Base-by-base conservation (phyloP, 2,113 vertebrate genomes). In the Ramphastos sulfuratus region DNA sequence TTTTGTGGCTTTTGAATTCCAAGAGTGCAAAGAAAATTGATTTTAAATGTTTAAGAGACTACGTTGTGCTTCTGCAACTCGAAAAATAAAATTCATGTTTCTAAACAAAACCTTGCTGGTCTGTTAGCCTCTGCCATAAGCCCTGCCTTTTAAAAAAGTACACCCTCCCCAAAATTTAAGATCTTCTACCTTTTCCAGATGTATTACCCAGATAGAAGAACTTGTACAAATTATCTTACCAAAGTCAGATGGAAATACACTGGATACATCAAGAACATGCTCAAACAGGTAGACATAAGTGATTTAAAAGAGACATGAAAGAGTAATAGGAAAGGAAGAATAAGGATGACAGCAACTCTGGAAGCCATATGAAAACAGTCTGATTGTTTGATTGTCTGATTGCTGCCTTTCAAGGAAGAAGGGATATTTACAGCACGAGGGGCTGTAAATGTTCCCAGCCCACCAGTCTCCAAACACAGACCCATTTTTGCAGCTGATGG, bases 1-100 rank as follows among this genome's bases (percentile, higher is more conserved):
- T 95, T 96, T 94, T 93, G 90, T 96, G 90, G 69, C 50, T 87
- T 96, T 95, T 94, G 81, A 95, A 96, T 96, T 83, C 70, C 65
- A 60, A 80, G 71, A 96, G 39, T 2, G 30, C 91, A 97, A 94
- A 89, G 89, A 92, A 96, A 93, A 94, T 92, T 77, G 91, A 96
- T 91, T 92, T 87, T 54, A 92, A 95, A 86, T 92, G 66, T 89
- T 94, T 80, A 89, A 81, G 88, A 11, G 4, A 80, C 64, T 72
- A 54, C 61, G 39, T 30, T 0, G 2, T 77, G 75, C 89, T 93
- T 88, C 84, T 20, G 16, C 52, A 94, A 92, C 20, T 90, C 31
- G 35, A 67, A 90, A 90, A 92, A 86, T 35, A 93, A 71, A 82
- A 67, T 59, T 28, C 2, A 1, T 46, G 48, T 75, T 85, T 84